These are phyloP conservation scores for Leucophenga maculata DNA, from an alignment of 2,888 invertebrate species.

Conservation along the genomic window DNA sequence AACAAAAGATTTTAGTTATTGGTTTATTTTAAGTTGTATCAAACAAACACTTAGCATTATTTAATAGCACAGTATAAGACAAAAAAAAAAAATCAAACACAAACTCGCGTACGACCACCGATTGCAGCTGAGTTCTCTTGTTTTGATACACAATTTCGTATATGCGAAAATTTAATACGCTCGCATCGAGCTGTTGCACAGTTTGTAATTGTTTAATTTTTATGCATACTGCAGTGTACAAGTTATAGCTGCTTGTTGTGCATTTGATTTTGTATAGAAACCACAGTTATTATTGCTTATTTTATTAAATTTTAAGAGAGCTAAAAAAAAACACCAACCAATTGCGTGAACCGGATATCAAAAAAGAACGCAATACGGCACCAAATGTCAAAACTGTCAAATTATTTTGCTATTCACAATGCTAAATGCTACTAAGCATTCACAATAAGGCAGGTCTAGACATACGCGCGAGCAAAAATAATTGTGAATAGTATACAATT, in stretches of 20 bases:
- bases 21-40: slow-evolving; percentile 22
- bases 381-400: slow-evolving; percentile 40
- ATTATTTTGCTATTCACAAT: too few species aligned
- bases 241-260: slow-evolving; percentile 30
- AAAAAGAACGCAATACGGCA: slow-evolving; percentile 59
- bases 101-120: background rate
- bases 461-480: too few species aligned
- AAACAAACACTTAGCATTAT: slow-evolving; percentile 6
- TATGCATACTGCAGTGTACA: background rate
- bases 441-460: too few species aligned
- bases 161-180: slow-evolving; percentile 39
- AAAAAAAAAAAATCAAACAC: slow-evolving; percentile 42
- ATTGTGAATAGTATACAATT: too few species aligned
- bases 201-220: background rate
- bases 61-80: slow-evolving; percentile 26
- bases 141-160: background rate
- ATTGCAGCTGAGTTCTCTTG: background rate
- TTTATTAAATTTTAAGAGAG: slow-evolving; percentile 46
- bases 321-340: slow-evolving; percentile 61
- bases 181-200: slow-evolving; percentile 44
- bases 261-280: slow-evolving; percentile 47
- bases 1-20: slow-evolving; percentile 12
- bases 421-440: too few species aligned
- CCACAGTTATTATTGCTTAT: slow-evolving; percentile 38
- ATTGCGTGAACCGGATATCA: slow-evolving; percentile 69